Base-by-base conservation (phyloP, 2,797 vertebrate genomes). In the Bovichtus diacanthus region DNA sequence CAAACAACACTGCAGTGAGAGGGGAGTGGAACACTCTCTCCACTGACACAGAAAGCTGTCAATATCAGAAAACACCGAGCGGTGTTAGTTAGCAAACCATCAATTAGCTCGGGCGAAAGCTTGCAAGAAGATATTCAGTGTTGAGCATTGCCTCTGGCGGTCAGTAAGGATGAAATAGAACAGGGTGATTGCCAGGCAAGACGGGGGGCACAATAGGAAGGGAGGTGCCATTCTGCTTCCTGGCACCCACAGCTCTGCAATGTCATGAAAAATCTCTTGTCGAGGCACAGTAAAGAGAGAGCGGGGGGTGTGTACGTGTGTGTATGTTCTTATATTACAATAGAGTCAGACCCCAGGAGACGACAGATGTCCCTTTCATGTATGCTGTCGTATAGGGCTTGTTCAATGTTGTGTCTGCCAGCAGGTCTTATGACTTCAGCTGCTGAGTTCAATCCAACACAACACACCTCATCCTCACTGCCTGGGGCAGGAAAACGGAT, bases 301-400 rank as follows among this genome's bases (percentile, higher is more conserved):
- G 39, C 56, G 59, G 3, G 19, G n/a, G 15, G 29, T 9, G 27
- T 38, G 21, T 34, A 49, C 49, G 58, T 29, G 43, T 47, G 49
- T 54, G 8, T 50, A 56, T 38, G 15, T 72, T 68, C 55, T 74
- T 81, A 70, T 76, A 71, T 84, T 85, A 86, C 76, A 84, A 74
- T 21, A 53, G 78, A 72, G 70, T 76, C 70, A 84, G 67, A 81
- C 49, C 61, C 53, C 64, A 54, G 70, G 64, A 83, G 67, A 51
- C 58, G n/a, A 78, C 86, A 92, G 83, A 84, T 89, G 88, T 71
- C 70, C 49, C 69, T 88, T 86, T 88, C 75, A 81, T 78, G 69
- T 59, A 66, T 69, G 77, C 64, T 74, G 65, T 53, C 81, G 50
- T 36, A 67, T 71, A 50, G 64, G 56, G 59, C 53, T 68, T 77